Base-by-base conservation (phyloP, 2,797 vertebrate species). In the Coracias cyanogaster region DNA sequence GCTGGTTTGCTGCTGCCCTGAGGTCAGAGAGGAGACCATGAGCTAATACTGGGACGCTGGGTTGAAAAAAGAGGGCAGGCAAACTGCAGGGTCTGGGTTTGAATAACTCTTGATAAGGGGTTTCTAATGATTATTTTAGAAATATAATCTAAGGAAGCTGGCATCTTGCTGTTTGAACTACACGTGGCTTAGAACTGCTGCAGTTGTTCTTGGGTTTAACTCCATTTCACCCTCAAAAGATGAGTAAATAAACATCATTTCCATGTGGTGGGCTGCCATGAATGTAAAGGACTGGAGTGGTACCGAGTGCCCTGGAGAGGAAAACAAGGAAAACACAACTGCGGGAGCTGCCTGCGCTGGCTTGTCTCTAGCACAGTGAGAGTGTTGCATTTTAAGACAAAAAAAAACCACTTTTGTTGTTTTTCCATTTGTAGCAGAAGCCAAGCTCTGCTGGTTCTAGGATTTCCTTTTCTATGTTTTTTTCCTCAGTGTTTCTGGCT, bases 241-340 rank as follows among this genome's bases (percentile, higher is more conserved):
- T 31, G 2, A 54, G 29, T 19, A 15, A 57, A 26, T 35, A 31
- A 76, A 15, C 5, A 4, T 29, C 6, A 3, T n/a, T 51, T 43
- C 45, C 31, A 15, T 7, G 21, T 15, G 22, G 29, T 2, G 3
- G 46, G 41, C 33, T 49, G 0, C 12, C 7, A 4, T 5, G n/a
- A 33, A 22, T 22, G 39, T 15, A 49, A 83, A 3, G 12, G 14
- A 21, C 11, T 39, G 28, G 29, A 49, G 20, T 33, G 15, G 17
- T 16, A 11, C 20, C 8, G 64, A 29, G 62, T 54, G 60, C 20
- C 61, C 33, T 78, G 60, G 20, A n/a, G 21, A 62, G 33, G 22
- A 22, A 45, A 76, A 12, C 4, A 13, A 28, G 60, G 28, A 43
- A 52, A 52, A 20, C 4, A 0, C 24, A 12, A 2, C 21, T 28